Percentiles rank a stretch among this genome's conserved stretches.
Conservation (phyloP, 2,888 invertebrate genomes). For the Habroteleia sp. region DNA sequence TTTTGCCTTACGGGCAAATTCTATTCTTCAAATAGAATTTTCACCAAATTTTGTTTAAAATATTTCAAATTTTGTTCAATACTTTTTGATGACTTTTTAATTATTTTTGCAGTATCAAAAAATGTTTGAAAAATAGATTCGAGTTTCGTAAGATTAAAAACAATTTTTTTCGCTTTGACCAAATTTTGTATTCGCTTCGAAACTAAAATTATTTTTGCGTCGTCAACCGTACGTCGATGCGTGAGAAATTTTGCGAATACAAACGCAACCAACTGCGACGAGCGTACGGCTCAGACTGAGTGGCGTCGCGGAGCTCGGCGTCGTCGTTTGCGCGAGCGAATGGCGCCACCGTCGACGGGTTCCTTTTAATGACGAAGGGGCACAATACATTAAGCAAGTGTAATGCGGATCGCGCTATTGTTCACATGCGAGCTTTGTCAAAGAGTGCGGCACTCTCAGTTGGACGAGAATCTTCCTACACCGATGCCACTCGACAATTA, state of each 20-base stretch:
- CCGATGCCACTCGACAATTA: slow-evolving; percentile 22
- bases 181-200: too few relatives aligned
- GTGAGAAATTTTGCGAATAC: slow-evolving; percentile 11
- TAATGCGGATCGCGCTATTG: slow-evolving; percentile 32
- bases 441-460: slow-evolving; percentile 19
- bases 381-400: slow-evolving; percentile 44
- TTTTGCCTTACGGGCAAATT: slow-evolving; percentile 1
- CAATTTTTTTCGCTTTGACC: not conserved
- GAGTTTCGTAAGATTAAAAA: too few relatives aligned
- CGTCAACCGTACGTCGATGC: slow-evolving; percentile 16
- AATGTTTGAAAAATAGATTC: too few relatives aligned
- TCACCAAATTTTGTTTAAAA: not conserved
- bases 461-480: slow-evolving; percentile 22
- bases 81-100: too few relatives aligned
- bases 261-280: slow-evolving; percentile 68
- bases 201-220: not conserved
- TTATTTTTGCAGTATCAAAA: too few relatives aligned
- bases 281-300: slow-evolving; percentile 71
- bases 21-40: not conserved
- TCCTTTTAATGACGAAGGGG: slow-evolving; percentile 43
- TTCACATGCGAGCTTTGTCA: slow-evolving; percentile 20
- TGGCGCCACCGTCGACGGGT: slow-evolving; percentile 69
- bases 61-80: too few relatives aligned
- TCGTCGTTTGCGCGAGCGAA: slow-evolving; percentile 65
- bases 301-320: slow-evolving; percentile 67